Base-by-base conservation (phyloP, 2,797 vertebrate genomes). In the Tiaroga cobitis region DNA sequence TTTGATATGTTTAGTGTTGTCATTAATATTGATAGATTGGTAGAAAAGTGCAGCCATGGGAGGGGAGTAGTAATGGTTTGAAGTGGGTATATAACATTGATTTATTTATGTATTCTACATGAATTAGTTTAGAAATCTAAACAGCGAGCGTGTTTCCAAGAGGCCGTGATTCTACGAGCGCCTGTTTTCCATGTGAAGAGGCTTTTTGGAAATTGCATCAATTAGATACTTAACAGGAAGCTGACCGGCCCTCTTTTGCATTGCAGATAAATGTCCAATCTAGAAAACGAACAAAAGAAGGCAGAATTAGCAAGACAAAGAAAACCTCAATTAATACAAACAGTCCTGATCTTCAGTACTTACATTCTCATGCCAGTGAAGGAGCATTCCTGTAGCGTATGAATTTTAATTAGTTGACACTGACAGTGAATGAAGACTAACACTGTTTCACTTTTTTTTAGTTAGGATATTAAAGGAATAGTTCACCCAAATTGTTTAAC, bases 61-160 rank as follows among this genome's bases (percentile, higher is more conserved):
- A 93, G 91, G 90, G 90, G 87, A 87, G 90, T 93, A 93, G 90
- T 94, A 95, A 95, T 94, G 94, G 93, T 92, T 92, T 94, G 91
- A 93, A 95, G 94, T 95, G 93, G 92, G 92, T 93, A 92, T 94
- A 91, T 94, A 93, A 91, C 92, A 81, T 91, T 94, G 94, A 95
- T 96, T 95, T 95, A 95, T 95, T 95, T 95, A 95, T 95, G 94
- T 95, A 95, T 96, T 95, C 94, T 92, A 92, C 94, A 93, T 94
- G 93, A 95, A 96, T 95, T 94, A 95, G 94, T 94, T 93, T 94
- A 92, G 92, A 93, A 94, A 95, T 94, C 94, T 94, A 95, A 95
- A 95, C 95, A 95, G 92, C 89, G 94, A 93, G 94, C 92, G 90
- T 92, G 94, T 93, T 94, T 91, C 92, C 77, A 83, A 92, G 93